Percentiles rank a stretch among this genome's conserved stretches.
Evolutionary conservation across 2,113 vertebrate species (phyloP).

Genomic region (Petroica traversi): DNA sequence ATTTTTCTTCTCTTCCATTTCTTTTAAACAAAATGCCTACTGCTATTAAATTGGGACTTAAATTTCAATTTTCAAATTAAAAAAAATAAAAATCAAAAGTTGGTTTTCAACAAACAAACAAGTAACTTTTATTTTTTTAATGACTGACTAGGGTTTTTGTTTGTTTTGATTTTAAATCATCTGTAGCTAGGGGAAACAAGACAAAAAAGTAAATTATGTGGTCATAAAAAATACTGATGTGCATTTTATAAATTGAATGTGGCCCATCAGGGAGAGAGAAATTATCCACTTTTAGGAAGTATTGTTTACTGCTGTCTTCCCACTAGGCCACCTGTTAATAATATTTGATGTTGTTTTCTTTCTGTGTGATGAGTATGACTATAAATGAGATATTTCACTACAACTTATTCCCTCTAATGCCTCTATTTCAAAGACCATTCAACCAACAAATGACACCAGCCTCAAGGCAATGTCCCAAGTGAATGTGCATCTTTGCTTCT

Average conservation of each 20-base stretch:
- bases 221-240: neutral
- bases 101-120: neutral
- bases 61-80: neutral
- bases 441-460: slow-evolving; percentile 1
- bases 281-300: neutral
- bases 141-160: neutral
- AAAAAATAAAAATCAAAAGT: neutral
- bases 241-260: neutral
- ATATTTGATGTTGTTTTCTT: neutral
- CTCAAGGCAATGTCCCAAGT: neutral
- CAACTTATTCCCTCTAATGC: neutral
- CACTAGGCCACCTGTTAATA: neutral
- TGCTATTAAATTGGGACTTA: neutral
- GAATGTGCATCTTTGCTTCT: neutral
- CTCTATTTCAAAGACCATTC: slow-evolving; percentile 15
- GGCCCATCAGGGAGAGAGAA: neutral
- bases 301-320: neutral
- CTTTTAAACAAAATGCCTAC: neutral
- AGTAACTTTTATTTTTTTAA: neutral
- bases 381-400: neutral
- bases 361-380: neutral
- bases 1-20: neutral
- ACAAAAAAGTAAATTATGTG: neutral
- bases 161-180: neutral
- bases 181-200: neutral